Base-by-base conservation (phyloP, 92 coral and sea anemone species). In the Porites lobata region DNA sequence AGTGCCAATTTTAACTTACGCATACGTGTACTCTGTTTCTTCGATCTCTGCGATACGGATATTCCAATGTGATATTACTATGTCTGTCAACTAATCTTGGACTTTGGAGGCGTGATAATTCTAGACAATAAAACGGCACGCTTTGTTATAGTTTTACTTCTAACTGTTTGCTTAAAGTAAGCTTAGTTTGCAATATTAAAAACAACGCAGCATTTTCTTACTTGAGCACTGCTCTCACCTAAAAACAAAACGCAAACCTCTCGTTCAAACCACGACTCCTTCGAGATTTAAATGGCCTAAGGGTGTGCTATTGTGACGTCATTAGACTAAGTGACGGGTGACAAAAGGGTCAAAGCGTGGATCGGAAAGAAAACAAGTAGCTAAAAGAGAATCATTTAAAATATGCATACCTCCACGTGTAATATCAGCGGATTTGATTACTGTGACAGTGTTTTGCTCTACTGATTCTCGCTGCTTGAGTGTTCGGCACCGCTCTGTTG, bases 401-500 rank as follows among this genome's bases (percentile, higher is more conserved):
- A 84, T 84, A 84, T 84, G 87, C 87, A 84, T 84, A 64, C 87
- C 87, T 73, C 80, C 87, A 84, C 75, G 87, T 84, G 87, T 84
- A 73, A 84, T 82, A 82, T 75, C 87, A 73, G 87, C 87, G 72
- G 74, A 84, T 74, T 73, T 84, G 81, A 84, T 74, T 73, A 84
- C 87, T 84, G 50, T 84, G 87, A 84, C 87, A 73, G 81, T 57
- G 87, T 52, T 84, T 84, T 84, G 87, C 72, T 84, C 81, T 72
- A 75, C 72, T 66, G 87, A 73, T 14, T 38, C 86, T 38, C 43
- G 32, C 69, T 73, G 14, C 50, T 59, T 64, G 52, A 84, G 73
- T 74, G 87, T 74, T 52, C 63, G 80, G 51, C 53, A 64, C 53
- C 12, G 70, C 19, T 21, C 80, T 84, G 87, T 84, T 73, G 17